phyloP scores from a whole-genome alignment of 2,888 invertebrate genomes.

The Cheilosia variabilis region DNA sequence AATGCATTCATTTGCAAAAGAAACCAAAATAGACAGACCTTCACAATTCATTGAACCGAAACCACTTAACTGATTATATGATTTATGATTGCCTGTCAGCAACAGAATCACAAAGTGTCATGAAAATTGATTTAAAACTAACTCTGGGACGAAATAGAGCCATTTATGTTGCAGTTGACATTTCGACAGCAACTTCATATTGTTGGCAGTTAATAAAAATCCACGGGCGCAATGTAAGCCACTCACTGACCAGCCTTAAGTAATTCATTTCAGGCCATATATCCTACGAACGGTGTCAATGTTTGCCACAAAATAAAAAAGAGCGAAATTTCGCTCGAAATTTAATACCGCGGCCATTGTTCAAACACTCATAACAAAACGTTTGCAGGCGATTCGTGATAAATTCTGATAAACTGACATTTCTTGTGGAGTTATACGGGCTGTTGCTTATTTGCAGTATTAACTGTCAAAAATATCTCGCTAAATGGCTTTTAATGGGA shows the following conservation, averaged over 20 bases:
- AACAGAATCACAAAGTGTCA: conserved; percentile 50
- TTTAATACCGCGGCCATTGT: conserved; percentile 32
- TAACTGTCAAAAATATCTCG: conserved; percentile 55
- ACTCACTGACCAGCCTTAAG: conserved; percentile 52
- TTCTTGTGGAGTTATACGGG: conserved; percentile 23
- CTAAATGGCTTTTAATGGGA: conserved; percentile 67
- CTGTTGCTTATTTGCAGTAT: conserved; percentile 51
- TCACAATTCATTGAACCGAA: conserved; percentile 41
- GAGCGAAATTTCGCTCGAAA: conserved; percentile 4
- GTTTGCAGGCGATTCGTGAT: conserved; percentile 38
- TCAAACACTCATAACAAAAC: conserved; percentile 46
- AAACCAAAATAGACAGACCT: not conserved
- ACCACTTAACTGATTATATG: conserved; percentile 37
- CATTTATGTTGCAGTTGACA: conserved; percentile 59
- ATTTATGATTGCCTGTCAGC: conserved; percentile 44
- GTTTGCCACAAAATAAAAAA: conserved; percentile 1
- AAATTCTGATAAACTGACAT: conserved; percentile 63
- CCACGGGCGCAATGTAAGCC: conserved; percentile 2
- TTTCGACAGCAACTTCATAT: conserved; percentile 63
- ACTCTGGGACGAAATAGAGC: conserved; percentile 54
- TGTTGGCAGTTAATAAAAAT: conserved; percentile 66
- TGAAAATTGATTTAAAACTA: conserved; percentile 59
- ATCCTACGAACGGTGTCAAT: conserved; percentile 10
- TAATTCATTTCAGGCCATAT: conserved; percentile 46
- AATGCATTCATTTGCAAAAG: not conserved